Conservation (phyloP, 2,797 vertebrate species). For the Microctenopoma stevenorrisi region DNA sequence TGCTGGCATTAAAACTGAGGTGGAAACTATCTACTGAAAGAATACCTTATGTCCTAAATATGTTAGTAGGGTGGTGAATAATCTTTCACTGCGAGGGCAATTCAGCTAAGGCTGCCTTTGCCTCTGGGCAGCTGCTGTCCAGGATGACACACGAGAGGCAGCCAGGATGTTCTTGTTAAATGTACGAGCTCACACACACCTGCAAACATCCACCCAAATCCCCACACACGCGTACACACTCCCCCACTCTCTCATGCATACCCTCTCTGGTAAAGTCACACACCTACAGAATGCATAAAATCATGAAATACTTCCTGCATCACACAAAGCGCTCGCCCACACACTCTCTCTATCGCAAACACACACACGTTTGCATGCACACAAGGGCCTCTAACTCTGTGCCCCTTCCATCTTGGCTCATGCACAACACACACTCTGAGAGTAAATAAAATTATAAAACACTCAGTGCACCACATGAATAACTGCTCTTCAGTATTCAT, state of each 20-base stretch:
- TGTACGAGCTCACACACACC: constrained; percentile 1
- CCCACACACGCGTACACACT: constrained; percentile 17
- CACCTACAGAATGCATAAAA: constrained; percentile 57
- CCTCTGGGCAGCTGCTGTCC: constrained; percentile 19
- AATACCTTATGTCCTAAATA: not conserved
- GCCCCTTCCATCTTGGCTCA: constrained; percentile 19
- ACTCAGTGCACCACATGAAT: constrained; percentile 41
- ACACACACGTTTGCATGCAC: constrained; percentile 5
- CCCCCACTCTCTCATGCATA: constrained; percentile 28
- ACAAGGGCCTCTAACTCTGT: constrained; percentile 26
- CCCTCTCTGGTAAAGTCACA: constrained; percentile 23
- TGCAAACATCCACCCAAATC: constrained; percentile 35
- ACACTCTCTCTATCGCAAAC: constrained; percentile 4
- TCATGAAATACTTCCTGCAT: constrained; percentile 42
- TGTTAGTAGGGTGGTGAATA: not conserved
- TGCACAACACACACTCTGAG: constrained; percentile 23
- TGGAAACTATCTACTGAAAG: not conserved
- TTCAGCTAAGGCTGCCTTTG: constrained; percentile 22
- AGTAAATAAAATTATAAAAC: constrained; percentile 53
- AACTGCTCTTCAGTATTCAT: constrained; percentile 62
- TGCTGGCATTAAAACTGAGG: too few relatives aligned
- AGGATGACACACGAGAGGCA: constrained; percentile 24
- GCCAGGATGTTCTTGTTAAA: constrained; percentile 10
- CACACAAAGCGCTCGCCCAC: constrained; percentile 42
- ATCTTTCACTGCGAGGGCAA: constrained; percentile 17